Evolutionary conservation across 2,888 invertebrate genomes (phyloP).

Genomic region (Synergus japonicus): DNA sequence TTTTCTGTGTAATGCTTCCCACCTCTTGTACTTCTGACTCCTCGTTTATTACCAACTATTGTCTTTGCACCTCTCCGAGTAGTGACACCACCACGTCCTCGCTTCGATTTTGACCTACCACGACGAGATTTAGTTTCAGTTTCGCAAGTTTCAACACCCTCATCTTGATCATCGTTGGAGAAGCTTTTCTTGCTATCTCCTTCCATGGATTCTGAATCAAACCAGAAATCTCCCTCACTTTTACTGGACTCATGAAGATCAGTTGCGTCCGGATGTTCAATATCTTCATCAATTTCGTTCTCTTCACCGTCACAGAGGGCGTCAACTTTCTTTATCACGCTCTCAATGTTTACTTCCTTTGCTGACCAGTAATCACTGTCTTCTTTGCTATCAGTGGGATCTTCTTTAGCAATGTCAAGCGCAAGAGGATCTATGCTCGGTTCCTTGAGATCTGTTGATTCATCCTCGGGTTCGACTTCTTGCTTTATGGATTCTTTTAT

Average conservation of each 20-base stretch:
- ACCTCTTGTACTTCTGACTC: conserved; percentile 76
- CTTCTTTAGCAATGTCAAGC: conserved; percentile 75
- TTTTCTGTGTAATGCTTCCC: conserved; percentile 77
- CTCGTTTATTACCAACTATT: conserved; percentile 65
- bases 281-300: conserved; percentile 67
- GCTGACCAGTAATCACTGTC: conserved; percentile 89
- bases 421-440: conserved; percentile 68
- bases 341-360: conserved; percentile 88
- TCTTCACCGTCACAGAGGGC: conserved; percentile 80
- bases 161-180: conserved; percentile 71
- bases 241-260: conserved; percentile 65
- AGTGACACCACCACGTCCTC: conserved; percentile 79
- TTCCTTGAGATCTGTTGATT: conserved; percentile 64
- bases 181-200: conserved; percentile 69
- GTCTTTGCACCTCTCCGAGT: conserved; percentile 80
- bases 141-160: conserved; percentile 73
- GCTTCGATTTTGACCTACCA: conserved; percentile 71
- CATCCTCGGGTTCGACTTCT: conserved; percentile 64
- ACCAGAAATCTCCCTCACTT: conserved; percentile 70
- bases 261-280: conserved; percentile 61
- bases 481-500: conserved; percentile 58
- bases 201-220: conserved; percentile 66
- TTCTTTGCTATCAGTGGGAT: conserved; percentile 80
- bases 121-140: conserved; percentile 74
- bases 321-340: conserved; percentile 89